Conservation (phyloP, 2,113 vertebrate genomes). For the Amazona vittata region DNA sequence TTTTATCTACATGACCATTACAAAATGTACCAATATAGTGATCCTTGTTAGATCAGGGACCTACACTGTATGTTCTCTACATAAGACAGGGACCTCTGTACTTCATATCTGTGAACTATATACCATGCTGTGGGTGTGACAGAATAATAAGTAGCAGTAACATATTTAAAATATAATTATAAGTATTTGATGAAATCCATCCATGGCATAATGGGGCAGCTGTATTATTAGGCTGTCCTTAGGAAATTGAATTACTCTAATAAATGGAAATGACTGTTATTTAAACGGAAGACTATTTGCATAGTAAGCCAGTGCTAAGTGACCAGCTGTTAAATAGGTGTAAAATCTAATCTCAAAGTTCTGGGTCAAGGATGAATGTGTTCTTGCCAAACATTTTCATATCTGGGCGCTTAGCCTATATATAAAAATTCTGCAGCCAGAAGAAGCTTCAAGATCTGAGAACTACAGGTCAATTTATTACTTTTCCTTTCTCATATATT, state of each 20-base stretch:
- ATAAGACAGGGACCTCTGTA: background rate
- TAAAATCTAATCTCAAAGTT: background rate
- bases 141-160: conserved; percentile 16
- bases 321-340: background rate
- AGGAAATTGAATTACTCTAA: conserved; percentile 42
- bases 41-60: background rate
- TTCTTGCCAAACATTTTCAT: background rate
- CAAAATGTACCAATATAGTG: background rate
- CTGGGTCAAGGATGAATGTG: background rate
- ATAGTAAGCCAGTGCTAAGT: background rate
- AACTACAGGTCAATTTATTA: background rate
- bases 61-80: background rate
- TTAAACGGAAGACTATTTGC: conserved; percentile 26
- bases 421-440: background rate
- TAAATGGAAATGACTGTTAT: conserved; percentile 37
- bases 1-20: background rate
- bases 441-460: background rate
- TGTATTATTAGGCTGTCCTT: conserved; percentile 26
- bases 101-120: background rate
- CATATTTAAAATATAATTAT: conserved; percentile 36
- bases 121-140: background rate
- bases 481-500: background rate
- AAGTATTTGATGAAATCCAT: background rate
- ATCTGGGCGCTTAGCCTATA: background rate
- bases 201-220: conserved; percentile 10